phyloP scores from a whole-genome alignment of 64 coral and sea anemone species.

The Pocillopora verrucosa region DNA sequence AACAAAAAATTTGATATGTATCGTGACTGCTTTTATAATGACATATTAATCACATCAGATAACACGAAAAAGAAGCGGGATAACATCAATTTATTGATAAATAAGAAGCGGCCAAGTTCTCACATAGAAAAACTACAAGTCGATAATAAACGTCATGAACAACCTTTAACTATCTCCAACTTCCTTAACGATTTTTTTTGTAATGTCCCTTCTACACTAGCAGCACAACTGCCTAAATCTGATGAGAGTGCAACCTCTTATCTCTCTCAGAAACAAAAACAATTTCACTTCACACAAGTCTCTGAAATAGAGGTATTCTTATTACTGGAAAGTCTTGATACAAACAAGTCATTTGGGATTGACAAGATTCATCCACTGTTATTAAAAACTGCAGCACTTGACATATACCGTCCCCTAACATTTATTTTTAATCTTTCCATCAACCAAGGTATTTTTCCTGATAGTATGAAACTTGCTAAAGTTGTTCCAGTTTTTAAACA shows the following conservation, averaged over 20 bases:
- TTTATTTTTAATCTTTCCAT: too few species aligned
- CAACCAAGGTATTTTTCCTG: too few species aligned
- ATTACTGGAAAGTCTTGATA: not conserved
- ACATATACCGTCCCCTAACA: too few species aligned
- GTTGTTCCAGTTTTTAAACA: too few species aligned
- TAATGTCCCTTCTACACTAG: conserved; percentile 51
- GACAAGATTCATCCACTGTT: not conserved
- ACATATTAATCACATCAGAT: too few species aligned
- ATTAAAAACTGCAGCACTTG: too few species aligned
- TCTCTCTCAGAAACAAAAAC: too few species aligned
- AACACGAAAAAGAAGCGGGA: not conserved
- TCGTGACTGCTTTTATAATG: too few species aligned
- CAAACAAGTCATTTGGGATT: conserved; percentile 10
- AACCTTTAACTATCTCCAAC: not conserved
- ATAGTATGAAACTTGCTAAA: too few species aligned
- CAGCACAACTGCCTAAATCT: conserved; percentile 43
- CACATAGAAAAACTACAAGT: not conserved
- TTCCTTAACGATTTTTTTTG: conserved; percentile 24
- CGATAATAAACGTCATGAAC: conserved; percentile 21
- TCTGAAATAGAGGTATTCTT: too few species aligned
- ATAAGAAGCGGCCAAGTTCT: conserved; percentile 26
- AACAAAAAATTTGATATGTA: too few species aligned
- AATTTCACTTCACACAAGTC: too few species aligned
- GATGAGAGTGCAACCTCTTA: conserved; percentile 11
- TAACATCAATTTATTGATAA: conserved; percentile 5